A percentile compares a stretch with the other conserved stretches of the same genome.
Evolutionary conservation across 2,797 vertebrate species (phyloP).

Genomic region (Bovichtus variegatus): DNA sequence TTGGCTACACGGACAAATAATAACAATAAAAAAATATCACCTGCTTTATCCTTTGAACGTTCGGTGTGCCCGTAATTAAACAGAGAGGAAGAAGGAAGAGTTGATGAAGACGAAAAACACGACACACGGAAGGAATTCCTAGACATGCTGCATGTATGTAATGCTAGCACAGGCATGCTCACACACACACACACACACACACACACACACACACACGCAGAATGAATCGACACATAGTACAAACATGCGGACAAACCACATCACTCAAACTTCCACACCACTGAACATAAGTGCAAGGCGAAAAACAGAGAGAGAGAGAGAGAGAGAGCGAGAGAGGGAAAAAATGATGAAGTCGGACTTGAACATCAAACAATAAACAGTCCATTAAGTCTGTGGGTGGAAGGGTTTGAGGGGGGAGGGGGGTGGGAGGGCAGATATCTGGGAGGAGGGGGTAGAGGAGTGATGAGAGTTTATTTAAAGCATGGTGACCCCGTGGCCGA

Average conservation of each 20-base stretch:
- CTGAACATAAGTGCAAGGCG: constrained; percentile 57
- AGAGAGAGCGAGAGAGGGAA: constrained; percentile 43
- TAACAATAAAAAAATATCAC: not conserved
- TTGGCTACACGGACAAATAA: not conserved
- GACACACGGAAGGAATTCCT: constrained; percentile 36
- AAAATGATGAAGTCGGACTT: constrained; percentile 84
- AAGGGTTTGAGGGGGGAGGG: constrained; percentile 23
- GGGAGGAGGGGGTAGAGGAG: constrained; percentile 82
- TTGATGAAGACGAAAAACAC: constrained; percentile 29
- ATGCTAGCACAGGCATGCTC: not conserved
- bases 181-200: constrained; percentile 3
- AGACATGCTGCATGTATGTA: constrained; percentile 29
- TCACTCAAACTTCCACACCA: constrained; percentile 62
- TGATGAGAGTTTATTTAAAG: constrained; percentile 98
- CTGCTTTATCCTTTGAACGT: constrained; percentile 59
- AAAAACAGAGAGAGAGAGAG: constrained; percentile 41
- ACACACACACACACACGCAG: constrained; percentile 12
- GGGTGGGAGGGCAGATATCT: constrained; percentile 58
- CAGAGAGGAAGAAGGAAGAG: constrained; percentile 30
- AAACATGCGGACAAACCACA: constrained; percentile 64
- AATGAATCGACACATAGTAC: constrained; percentile 53
- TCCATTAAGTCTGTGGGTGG: constrained; percentile 86
- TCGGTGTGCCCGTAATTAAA: constrained; percentile 70
- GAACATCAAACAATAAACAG: constrained; percentile 92
- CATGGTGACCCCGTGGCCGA: constrained; percentile 94